phyloP scores from a whole-genome alignment of 35 echinoderm and acorn worm genomes.

The Lytechinus variegatus region DNA sequence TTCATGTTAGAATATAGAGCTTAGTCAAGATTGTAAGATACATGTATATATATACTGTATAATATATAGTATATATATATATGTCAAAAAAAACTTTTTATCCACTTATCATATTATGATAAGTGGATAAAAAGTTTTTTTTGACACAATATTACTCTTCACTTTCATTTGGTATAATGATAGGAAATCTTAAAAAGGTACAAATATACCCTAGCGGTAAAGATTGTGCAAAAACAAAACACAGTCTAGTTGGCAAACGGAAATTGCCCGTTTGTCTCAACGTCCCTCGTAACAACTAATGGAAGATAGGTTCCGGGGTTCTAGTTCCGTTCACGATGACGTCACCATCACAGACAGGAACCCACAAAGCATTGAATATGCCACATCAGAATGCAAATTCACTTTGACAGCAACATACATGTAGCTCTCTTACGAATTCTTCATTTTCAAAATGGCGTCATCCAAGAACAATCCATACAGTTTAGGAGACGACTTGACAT shows the following conservation, averaged over 20 bases:
- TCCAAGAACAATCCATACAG: background rate
- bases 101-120: no score
- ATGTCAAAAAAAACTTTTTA: no score
- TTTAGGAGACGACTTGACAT: slow-evolving; percentile 12
- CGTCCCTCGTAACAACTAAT: background rate
- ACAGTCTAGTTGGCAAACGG: background rate
- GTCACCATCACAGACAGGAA: background rate
- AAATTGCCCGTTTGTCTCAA: background rate
- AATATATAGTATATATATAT: no score
- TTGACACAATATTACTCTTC: no score
- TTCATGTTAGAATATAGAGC: no score
- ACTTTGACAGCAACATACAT: background rate
- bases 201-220: background rate
- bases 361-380: background rate
- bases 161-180: no score
- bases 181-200: background rate
- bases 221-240: background rate
- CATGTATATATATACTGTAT: no score
- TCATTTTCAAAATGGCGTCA: slow-evolving; percentile 24
- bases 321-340: slow-evolving; percentile 22
- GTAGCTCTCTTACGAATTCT: background rate
- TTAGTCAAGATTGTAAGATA: no score
- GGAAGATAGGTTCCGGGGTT: slow-evolving; percentile 34
- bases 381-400: background rate
- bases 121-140: no score